Base-by-base conservation (phyloP, 2,888 invertebrate species). In the Dorcus hopei region DNA sequence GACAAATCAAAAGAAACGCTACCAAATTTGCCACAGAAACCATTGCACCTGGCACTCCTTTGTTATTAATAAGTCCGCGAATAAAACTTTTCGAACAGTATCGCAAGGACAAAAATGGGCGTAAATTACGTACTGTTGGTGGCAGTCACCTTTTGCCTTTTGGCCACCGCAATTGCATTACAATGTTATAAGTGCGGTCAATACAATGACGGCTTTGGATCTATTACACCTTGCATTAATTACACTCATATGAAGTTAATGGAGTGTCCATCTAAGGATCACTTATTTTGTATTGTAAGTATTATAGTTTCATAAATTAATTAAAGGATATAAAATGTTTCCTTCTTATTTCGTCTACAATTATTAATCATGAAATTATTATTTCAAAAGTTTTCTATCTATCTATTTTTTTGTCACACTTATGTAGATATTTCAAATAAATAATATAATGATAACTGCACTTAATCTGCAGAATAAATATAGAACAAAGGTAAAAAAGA, bases 151-250 rank as follows among this genome's bases (percentile, higher is more conserved):
- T 61, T 62, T 26, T 61, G 65, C 52, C 65, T 71, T 52, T 57
- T 70, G 47, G 65, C 69, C 42, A 58, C 68, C n/a, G 75, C 77
- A 49, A 79, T 83, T 67, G 84, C 80, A 41, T 72, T 85, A 68
- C 80, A 84, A 74, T 92, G 91, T 79, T 89, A 87, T 82, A 86
- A 88, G 79, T 91, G 91, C 69, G 91, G 91, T 49, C 87, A 89
- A 79, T 91, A 91, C 80, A 92, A 90, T 72, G 91, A 92, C 71
- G 91, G 91, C 16, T 90, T 91, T 7, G 91, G 91, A 41, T 91
- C 91, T 63, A 91, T 92, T 65, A 92, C 91, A 49, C 91, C 91
- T 6, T 92, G 91, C 78, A 85, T 89, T 74, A 91, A 91, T 78
- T 85, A 85, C 74, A 85, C 88, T 61, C 86, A 89, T 67, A 85